Evolutionary conservation across 2,113 vertebrate genomes (phyloP).

Genomic region (Camarhynchus parvulus): DNA sequence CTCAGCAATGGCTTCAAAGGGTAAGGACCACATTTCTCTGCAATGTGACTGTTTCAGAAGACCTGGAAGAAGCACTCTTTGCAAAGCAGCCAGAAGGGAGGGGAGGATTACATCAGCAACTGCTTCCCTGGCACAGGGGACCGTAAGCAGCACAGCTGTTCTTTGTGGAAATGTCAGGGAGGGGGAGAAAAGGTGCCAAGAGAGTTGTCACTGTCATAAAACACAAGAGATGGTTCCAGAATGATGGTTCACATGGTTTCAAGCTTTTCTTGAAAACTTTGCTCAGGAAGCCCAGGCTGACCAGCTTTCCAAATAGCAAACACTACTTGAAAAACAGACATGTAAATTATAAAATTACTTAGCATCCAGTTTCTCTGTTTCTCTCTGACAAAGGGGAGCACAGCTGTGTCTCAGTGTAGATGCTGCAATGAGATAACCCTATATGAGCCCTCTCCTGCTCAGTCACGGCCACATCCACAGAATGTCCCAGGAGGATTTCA

Average conservation of each 20-base stretch:
- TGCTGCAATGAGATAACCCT: background rate
- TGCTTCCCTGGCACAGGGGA: conserved; percentile 3
- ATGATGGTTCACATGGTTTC: background rate
- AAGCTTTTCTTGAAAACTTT: background rate
- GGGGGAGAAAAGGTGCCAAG: background rate
- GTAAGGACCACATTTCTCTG: background rate
- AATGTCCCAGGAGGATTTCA: background rate
- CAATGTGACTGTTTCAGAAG: background rate
- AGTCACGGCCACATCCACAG: background rate
- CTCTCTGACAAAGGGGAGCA: background rate
- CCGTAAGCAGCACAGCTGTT: conserved; percentile 14
- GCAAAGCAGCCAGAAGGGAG: background rate
- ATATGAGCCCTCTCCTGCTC: background rate
- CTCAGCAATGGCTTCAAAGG: background rate
- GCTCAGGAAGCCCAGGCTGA: background rate
- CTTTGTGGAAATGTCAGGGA: conserved; percentile 40
- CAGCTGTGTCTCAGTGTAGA: rapidly evolving
- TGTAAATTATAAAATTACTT: background rate
- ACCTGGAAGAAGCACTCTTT: background rate
- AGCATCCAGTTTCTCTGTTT: background rate
- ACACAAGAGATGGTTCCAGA: background rate
- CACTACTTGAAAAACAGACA: background rate
- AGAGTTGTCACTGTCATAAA: background rate
- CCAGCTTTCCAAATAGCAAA: background rate
- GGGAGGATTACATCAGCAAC: background rate